Evolutionary conservation across 2,888 invertebrate genomes (phyloP).

Genomic region (Barypeithes pellucidus): DNA sequence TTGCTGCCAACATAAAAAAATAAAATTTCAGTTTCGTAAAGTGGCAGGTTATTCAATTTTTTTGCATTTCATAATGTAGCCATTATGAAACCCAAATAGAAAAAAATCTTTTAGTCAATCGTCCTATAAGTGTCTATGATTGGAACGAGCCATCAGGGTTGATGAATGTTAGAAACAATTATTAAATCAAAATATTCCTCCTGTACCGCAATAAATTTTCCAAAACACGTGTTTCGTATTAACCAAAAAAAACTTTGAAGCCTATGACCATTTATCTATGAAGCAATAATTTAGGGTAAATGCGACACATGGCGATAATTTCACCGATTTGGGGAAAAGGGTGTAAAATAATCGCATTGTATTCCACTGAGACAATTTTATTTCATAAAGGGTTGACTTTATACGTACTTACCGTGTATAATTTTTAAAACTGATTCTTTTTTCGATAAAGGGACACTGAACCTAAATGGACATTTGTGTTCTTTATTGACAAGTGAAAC

Average conservation of each 20-base stretch:
- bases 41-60: no score
- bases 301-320: slow-evolving; percentile 64
- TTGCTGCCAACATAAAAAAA: no score
- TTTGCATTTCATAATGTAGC: no score
- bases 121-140: no score
- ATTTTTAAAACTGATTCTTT: slow-evolving; percentile 25
- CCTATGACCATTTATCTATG: slow-evolving; percentile 56
- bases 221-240: slow-evolving; percentile 55
- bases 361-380: slow-evolving; percentile 62
- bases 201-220: slow-evolving; percentile 7
- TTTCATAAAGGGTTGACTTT: slow-evolving; percentile 61
- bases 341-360: slow-evolving; percentile 60
- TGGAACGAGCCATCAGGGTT: no score
- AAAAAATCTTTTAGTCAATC: no score
- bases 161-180: no score
- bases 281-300: slow-evolving; percentile 61
- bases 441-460: slow-evolving; percentile 23
- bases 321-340: slow-evolving; percentile 64
- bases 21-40: no score
- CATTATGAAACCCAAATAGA: no score
- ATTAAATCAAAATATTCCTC: neutral
- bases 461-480: no score
- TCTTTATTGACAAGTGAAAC: neutral
- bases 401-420: slow-evolving; percentile 40
- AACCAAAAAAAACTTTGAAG: slow-evolving; percentile 49